These are phyloP conservation scores for Slavum lentiscoides DNA, from an alignment of 2,888 invertebrate species.

Conservation along the genomic window DNA sequence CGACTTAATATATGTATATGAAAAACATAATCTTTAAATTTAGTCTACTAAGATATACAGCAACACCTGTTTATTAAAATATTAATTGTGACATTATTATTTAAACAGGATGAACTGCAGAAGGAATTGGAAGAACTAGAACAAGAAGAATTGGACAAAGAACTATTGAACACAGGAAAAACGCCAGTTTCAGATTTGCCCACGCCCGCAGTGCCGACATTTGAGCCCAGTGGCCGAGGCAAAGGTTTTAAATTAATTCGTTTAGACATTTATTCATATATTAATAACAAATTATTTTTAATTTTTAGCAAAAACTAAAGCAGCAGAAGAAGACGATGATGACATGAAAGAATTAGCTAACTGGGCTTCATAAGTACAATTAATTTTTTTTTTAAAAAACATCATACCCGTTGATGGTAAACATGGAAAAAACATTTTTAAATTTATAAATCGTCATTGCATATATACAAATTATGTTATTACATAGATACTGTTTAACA, in stretches of 20 bases:
- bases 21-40: no score
- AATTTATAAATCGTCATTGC: slow-evolving; percentile 20
- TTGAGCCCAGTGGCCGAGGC: slow-evolving; percentile 41
- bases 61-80: background rate
- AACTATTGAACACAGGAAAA: slow-evolving; percentile 73
- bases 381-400: background rate
- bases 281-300: slow-evolving; percentile 1
- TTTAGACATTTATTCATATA: background rate
- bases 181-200: slow-evolving; percentile 73
- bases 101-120: slow-evolving; percentile 74
- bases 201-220: slow-evolving; percentile 69
- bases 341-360: slow-evolving; percentile 75
- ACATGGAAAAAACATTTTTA: slow-evolving; percentile 6
- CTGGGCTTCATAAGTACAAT: slow-evolving; percentile 70
- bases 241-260: slow-evolving; percentile 26
- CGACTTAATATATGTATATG: no score
- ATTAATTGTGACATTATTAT: background rate
- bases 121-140: slow-evolving; percentile 85
- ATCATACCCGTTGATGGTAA: background rate
- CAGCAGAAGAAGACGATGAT: slow-evolving; percentile 70
- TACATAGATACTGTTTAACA: slow-evolving; percentile 40
- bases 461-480: slow-evolving; percentile 30
- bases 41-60: no score
- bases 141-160: slow-evolving; percentile 87
- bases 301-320: slow-evolving; percentile 59